Base-by-base conservation (phyloP, 2,113 vertebrate genomes). In the Sclerurus mexicanus region DNA sequence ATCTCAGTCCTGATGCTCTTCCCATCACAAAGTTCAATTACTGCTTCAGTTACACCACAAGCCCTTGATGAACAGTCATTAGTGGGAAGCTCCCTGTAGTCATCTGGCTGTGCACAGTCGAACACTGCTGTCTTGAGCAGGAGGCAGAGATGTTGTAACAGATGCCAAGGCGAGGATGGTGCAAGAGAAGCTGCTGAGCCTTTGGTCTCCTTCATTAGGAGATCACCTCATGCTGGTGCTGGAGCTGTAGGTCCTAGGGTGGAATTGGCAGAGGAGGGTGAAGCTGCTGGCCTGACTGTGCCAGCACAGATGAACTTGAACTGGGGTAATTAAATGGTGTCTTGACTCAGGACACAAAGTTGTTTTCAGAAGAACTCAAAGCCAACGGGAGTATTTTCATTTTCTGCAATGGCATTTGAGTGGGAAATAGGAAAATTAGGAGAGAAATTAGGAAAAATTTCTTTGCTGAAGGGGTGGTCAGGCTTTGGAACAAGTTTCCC, bases 21-120 rank as follows among this genome's bases (percentile, higher is more conserved):
- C 44, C 81, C 93, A 79, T 95, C 81, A n/a, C 89, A 85, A 50
- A 85, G 85, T 95, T 89, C 93, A 92, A 60, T 95, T 95, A 75
- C 81, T 87, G 62, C 68, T 97, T 83, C 89, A 91, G 76, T 96
- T 94, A 83, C 46, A 22, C 58, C 30, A 47, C 37, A 58, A 79
- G 89, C 50, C 71, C 58, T 88, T 93, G 81, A 89, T 96, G 95
- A 96, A 23, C 93, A 63, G 42, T 77, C 89, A 44, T 91, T 85
- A 93, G 74, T 69, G 78, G 44, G 62, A 76, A 73, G 91, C 55
- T 89, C 85, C 85, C 67, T 4, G 5, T 76, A 85, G 94, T 85
- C 66, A 39, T 82, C 85, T 91, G 17, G 77, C 93, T 93, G 87
- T 79, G 94, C 66, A 44, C 62, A 93, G 86, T 59, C 86, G 53